A percentile compares a stretch with the other conserved stretches of the same genome.
Evolutionary conservation across 2,113 vertebrate genomes (phyloP).

Genomic region (Brienomyrus brachyistius): DNA sequence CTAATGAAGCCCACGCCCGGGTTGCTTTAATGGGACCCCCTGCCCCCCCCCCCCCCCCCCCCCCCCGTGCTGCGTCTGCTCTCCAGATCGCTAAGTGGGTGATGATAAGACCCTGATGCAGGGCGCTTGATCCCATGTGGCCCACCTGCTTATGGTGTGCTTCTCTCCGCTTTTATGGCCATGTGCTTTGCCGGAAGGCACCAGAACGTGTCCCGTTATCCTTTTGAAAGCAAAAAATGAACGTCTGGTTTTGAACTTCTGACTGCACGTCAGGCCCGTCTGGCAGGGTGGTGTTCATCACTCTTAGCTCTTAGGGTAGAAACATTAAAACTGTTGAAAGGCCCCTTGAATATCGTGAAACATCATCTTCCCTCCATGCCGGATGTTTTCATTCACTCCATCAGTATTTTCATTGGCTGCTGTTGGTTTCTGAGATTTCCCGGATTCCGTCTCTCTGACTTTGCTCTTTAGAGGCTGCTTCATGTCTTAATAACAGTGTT

Average conservation of each 20-base stretch:
- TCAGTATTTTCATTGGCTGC: neutral
- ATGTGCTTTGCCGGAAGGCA: neutral
- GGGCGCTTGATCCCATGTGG: neutral
- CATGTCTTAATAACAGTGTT: neutral
- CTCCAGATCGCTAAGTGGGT: neutral
- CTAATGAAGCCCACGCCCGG: neutral
- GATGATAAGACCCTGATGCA: neutral
- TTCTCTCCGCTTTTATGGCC: neutral
- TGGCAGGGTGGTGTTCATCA: neutral
- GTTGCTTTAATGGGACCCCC: neutral
- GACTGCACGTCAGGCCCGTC: neutral
- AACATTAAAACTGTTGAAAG: neutral
- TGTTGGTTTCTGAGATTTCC: neutral
- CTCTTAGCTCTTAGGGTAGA: neutral
- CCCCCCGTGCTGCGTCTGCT: neutral
- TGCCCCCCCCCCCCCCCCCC: neutral
- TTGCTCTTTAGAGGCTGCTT: neutral
- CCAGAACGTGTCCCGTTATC: neutral
- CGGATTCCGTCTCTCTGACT: neutral
- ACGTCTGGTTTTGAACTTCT: neutral
- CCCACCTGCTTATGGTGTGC: neutral
- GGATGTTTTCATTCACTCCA: neutral
- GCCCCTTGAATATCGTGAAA: neutral
- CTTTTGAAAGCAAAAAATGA: neutral
- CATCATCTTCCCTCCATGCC: neutral